Evolutionary conservation across 2,888 invertebrate species (phyloP).

Genomic region (Perizoma flavofasciatum): DNA sequence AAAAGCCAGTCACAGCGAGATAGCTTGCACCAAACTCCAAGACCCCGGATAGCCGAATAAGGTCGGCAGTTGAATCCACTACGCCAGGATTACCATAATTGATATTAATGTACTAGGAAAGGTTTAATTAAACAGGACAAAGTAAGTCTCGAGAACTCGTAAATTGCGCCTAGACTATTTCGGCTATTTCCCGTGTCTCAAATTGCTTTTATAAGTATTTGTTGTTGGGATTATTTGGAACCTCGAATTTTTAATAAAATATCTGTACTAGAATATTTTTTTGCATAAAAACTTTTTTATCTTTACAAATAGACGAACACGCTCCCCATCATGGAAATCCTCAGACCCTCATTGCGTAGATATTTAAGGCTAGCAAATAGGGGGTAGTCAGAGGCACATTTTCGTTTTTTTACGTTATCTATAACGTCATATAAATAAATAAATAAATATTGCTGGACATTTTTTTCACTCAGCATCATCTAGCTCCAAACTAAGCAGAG

Average conservation of each 20-base stretch:
- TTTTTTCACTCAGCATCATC: too few relatives aligned
- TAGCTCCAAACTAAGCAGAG: too few relatives aligned
- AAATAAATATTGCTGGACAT: too few relatives aligned
- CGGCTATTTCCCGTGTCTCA: slow-evolving; percentile 35
- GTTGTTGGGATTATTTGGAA: slow-evolving; percentile 22
- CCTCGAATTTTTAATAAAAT: background rate
- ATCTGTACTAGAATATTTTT: background rate
- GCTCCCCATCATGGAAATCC: too few relatives aligned
- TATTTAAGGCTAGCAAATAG: too few relatives aligned
- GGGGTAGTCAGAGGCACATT: too few relatives aligned
- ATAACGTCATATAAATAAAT: too few relatives aligned
- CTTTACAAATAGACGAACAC: too few relatives aligned
- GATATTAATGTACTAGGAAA: slow-evolving; percentile 72
- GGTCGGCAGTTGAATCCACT: slow-evolving; percentile 63
- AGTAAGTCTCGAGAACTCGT: slow-evolving; percentile 46
- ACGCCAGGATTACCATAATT: slow-evolving; percentile 71
- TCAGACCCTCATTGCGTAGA: background rate
- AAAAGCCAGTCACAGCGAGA: background rate
- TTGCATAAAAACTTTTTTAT: background rate
- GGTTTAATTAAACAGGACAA: slow-evolving; percentile 73
- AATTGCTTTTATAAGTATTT: slow-evolving; percentile 41
- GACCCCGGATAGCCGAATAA: slow-evolving; percentile 43
- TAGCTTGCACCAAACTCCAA: slow-evolving; percentile 33
- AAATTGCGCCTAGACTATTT: slow-evolving; percentile 43
- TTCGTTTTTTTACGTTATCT: too few relatives aligned